Percentiles rank a stretch among this genome's conserved stretches.
phyloP scores from a whole-genome alignment of 1,140 invertebrate species.

The Drosophila orosa region DNA sequence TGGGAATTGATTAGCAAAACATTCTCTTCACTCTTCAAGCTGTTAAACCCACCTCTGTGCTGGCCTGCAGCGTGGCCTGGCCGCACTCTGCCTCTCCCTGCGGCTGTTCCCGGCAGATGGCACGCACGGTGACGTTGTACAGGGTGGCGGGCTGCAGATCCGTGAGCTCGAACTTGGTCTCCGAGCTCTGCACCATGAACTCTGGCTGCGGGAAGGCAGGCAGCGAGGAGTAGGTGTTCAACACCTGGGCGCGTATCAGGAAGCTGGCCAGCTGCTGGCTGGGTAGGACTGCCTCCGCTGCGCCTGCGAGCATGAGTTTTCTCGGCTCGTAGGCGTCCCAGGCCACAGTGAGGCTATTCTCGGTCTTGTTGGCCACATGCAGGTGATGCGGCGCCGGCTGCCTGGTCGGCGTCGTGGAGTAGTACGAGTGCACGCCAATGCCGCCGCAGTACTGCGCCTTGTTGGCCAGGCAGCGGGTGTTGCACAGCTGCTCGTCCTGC shows the following conservation, averaged over 20 bases:
- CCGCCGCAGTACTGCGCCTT: constrained; percentile 86
- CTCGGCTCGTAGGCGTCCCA: constrained; percentile 84
- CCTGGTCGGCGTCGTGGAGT: constrained; percentile 84
- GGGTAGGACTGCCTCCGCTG: constrained; percentile 38
- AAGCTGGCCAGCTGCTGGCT: constrained; percentile 84
- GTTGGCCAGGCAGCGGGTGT: constrained; percentile 85
- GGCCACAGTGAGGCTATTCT: constrained; percentile 85
- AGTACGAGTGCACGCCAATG: constrained; percentile 85
- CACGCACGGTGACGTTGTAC: constrained; percentile 89
- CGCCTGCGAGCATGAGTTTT: constrained; percentile 57
- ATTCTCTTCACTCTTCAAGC: neutral
- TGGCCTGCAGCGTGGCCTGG: constrained; percentile 85
- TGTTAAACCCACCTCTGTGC: constrained; percentile 87
- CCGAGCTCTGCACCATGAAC: constrained; percentile 85
- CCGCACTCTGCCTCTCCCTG: constrained; percentile 85
- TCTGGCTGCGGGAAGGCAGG: constrained; percentile 66
- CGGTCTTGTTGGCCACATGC: constrained; percentile 84
- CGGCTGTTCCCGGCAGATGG: constrained; percentile 85
- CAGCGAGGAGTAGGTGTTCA: constrained; percentile 84
- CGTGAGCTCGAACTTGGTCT: constrained; percentile 85
- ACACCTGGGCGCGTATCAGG: constrained; percentile 84
- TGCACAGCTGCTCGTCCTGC: constrained; percentile 80
- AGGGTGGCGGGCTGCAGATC: constrained; percentile 89
- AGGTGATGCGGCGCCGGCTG: constrained; percentile 84
- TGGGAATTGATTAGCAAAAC: no score